Percentiles rank a stretch among this genome's conserved stretches.
phyloP scores from a whole-genome alignment of 2,888 invertebrate species.

The Anorthoa munda region DNA sequence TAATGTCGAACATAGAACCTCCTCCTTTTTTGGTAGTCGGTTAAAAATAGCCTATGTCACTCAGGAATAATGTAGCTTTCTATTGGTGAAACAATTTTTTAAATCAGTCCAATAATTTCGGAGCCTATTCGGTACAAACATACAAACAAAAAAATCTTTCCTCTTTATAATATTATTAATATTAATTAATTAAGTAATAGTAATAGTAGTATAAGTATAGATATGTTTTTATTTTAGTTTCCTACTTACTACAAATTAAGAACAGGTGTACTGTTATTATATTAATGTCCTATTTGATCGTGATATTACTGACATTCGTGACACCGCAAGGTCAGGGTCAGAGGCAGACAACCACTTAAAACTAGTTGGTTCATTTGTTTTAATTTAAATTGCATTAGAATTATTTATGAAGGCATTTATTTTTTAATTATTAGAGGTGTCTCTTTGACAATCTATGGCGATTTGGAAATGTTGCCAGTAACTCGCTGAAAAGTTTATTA shows the following conservation, averaged over 20 bases:
- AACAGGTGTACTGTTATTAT: conserved; percentile 24
- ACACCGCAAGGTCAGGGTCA: conserved; percentile 39
- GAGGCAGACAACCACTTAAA: conserved; percentile 1
- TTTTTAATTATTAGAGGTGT: conserved; percentile 1
- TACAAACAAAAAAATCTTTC: too few relatives aligned
- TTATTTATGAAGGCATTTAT: conserved; percentile 11
- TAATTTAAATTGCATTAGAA: conserved; percentile 3
- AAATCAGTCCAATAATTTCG: too few relatives aligned
- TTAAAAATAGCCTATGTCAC: too few relatives aligned
- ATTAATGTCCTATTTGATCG: conserved; percentile 38
- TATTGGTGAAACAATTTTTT: too few relatives aligned
- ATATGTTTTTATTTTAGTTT: too few relatives aligned
- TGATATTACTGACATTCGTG: conserved; percentile 34
- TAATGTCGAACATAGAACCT: too few relatives aligned
- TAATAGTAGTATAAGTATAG: too few relatives aligned
- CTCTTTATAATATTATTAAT: too few relatives aligned
- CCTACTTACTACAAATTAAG: not conserved
- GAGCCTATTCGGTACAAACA: too few relatives aligned
- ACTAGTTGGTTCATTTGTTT: conserved; percentile 6
- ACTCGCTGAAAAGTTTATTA: not conserved
- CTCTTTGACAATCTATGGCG: not conserved
- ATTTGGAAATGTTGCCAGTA: conserved; percentile 9
- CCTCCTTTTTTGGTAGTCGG: too few relatives aligned
- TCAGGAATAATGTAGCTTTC: too few relatives aligned
- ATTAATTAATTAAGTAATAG: too few relatives aligned